Evolutionary conservation across 2,797 vertebrate species (phyloP), one percentile per base, ranked within the genome.

Genomic region (Scarus forsteni): DNA sequence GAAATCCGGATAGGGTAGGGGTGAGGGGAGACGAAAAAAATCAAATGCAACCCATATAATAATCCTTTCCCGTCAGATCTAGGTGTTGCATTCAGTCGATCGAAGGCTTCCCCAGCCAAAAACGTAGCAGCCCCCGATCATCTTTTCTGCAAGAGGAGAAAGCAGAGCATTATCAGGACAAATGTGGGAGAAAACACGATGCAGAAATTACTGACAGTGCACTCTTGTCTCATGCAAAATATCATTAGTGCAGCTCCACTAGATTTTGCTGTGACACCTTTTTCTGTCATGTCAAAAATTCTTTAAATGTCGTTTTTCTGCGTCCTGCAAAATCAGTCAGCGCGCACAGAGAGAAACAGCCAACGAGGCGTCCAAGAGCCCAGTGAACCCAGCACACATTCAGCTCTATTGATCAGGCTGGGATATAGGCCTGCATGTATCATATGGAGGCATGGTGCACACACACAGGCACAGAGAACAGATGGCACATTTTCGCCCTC

Each of bases 31-130:
- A 27, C 27, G 27, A 27, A 27, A 27, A 80, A 86, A 92, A 93
- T 93, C 89, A 94, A 87, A 95, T 84, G 88, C 93, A 92, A 86
- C 84, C 93, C 92, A 93, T 91, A 89, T 84, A 93, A 93, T 94
- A 95, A 93, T 95, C 94, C 94, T 85, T 85, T 83, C 78, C 27
- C 85, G 69, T 77, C 66, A 68, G 84, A 79, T 92, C 81, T 91
- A 92, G 86, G 92, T 92, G 85, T 92, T 91, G 92, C 91, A 90
- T 90, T 91, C 83, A 90, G 88, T 88, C 80, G 84, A 87, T 90
- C 84, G 91, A 75, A 88, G 91, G 86, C 92, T 89, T 89, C 86
- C 87, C 91, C 89, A 85, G 89, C 87, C 89, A 81, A 80, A 88
- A 84, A 81, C 90, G 89, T 70, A 87, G 89, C 89, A 87, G 89